Conservation (phyloP, 2,888 invertebrate genomes). For the Acleris holmiana region DNA sequence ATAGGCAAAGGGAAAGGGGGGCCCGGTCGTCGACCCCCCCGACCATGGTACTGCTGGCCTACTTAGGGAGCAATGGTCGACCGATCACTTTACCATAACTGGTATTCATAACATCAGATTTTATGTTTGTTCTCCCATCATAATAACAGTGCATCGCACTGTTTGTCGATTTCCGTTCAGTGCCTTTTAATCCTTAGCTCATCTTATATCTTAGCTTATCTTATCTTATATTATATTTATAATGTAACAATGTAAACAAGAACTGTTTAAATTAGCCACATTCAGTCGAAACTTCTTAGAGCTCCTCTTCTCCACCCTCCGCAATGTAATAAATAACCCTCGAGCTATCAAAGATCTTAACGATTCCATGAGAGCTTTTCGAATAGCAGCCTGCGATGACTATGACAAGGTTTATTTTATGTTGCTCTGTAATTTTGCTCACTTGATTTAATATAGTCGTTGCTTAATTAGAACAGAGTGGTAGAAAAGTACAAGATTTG, state of each 20-base stretch:
- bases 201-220: too few species aligned
- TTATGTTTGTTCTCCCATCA: conserved; percentile 3
- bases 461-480: conserved; percentile 48
- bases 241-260: conserved; percentile 60
- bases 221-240: too few species aligned
- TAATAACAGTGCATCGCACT: conserved; percentile 24
- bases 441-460: conserved; percentile 43
- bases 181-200: conserved; percentile 42
- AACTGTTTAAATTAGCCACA: conserved; percentile 71
- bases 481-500: conserved; percentile 37
- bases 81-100: conserved; percentile 47
- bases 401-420: conserved; percentile 16
- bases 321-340: conserved; percentile 56
- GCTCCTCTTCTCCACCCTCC: conserved; percentile 57
- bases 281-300: conserved; percentile 69
- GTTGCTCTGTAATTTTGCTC: conserved; percentile 26
- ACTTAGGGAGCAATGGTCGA: conserved; percentile 56
- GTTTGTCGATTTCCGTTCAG: too few species aligned
- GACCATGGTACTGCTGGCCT: conserved; percentile 80
- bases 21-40: conserved; percentile 68
- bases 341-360: conserved; percentile 25
- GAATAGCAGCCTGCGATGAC: conserved; percentile 5
- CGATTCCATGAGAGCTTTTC: conserved; percentile 1
- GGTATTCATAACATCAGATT: conserved; percentile 47
- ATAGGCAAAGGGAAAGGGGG: conserved; percentile 51